These are phyloP conservation scores for Aporophyla nigra DNA, from an alignment of 2,888 invertebrate genomes.

Conservation along the genomic window DNA sequence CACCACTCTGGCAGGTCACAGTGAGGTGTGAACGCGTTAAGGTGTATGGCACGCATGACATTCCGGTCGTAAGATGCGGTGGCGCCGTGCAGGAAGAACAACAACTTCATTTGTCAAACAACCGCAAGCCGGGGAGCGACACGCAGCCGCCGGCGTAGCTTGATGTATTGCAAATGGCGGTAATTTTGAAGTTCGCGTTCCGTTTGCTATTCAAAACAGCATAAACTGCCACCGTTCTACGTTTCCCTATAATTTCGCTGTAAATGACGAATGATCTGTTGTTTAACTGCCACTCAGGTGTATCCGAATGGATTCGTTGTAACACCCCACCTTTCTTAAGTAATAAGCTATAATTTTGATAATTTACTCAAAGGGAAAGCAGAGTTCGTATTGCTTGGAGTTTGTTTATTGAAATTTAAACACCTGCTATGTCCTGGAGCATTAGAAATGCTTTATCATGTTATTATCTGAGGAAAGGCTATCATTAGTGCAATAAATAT, in stretches of 20 bases:
- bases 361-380: conserved; percentile 69
- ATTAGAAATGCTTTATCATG: conserved; percentile 49
- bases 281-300: conserved; percentile 66
- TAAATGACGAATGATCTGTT: conserved; percentile 79
- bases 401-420: conserved; percentile 59
- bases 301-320: conserved; percentile 68
- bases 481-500: conserved; percentile 50
- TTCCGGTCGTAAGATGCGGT: conserved; percentile 75
- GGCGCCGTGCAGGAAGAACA: conserved; percentile 72
- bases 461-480: conserved; percentile 45
- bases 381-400: conserved; percentile 20
- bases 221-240: conserved; percentile 78
- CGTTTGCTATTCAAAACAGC: conserved; percentile 73
- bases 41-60: conserved; percentile 61
- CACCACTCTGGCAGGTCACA: conserved; percentile 13
- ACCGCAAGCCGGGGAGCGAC: conserved; percentile 77
- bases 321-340: conserved; percentile 66
- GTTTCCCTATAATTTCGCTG: conserved; percentile 79
- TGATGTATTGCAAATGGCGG: conserved; percentile 83
- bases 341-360: conserved; percentile 70
- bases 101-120: conserved; percentile 88
- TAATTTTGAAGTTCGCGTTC: conserved; percentile 84
- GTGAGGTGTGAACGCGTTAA: conserved; percentile 43
- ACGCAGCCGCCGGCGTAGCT: conserved; percentile 70
- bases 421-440: conserved; percentile 52